A percentile compares a stretch with the other conserved stretches of the same genome.
Evolutionary conservation across 2,113 vertebrate species (phyloP).

Genomic region (Acanthochromis polyacanthus): DNA sequence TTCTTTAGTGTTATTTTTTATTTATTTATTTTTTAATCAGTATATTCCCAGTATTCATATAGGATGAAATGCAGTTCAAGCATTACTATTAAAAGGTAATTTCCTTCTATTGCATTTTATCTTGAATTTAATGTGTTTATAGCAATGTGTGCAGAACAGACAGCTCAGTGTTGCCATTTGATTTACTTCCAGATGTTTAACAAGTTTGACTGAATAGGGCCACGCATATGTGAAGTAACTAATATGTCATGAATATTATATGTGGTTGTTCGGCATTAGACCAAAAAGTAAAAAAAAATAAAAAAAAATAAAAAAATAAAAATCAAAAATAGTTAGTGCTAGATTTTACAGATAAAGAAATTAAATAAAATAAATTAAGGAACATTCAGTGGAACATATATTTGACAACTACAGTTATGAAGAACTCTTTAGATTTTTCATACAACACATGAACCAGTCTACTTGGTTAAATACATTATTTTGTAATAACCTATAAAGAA

Average conservation of each 20-base stretch:
- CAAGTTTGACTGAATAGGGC: slow-evolving; percentile 24
- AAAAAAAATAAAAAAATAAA: not conserved
- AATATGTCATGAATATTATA: not conserved
- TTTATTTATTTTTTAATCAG: not conserved
- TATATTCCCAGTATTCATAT: not conserved
- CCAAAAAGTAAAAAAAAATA: not conserved
- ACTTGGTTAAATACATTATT: too few relatives aligned
- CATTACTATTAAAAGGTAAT: not conserved
- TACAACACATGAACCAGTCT: too few relatives aligned
- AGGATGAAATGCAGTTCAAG: not conserved
- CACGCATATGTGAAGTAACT: slow-evolving; percentile 2
- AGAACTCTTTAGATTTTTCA: too few relatives aligned
- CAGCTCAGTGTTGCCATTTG: not conserved
- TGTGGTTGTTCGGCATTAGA: not conserved
- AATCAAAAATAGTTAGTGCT: too few relatives aligned
- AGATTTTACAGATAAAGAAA: not conserved
- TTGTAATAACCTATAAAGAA: too few relatives aligned
- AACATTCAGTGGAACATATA: not conserved
- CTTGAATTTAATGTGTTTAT: not conserved
- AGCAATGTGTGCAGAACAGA: not conserved
- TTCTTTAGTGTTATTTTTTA: not conserved
- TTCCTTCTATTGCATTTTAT: not conserved
- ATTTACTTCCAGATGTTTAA: not conserved
- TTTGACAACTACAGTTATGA: not conserved
- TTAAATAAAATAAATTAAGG: too few relatives aligned